Evolutionary conservation across 2,797 vertebrate genomes (phyloP), one percentile per base, ranked within the genome.

Genomic region (Astyanax mexicanus): DNA sequence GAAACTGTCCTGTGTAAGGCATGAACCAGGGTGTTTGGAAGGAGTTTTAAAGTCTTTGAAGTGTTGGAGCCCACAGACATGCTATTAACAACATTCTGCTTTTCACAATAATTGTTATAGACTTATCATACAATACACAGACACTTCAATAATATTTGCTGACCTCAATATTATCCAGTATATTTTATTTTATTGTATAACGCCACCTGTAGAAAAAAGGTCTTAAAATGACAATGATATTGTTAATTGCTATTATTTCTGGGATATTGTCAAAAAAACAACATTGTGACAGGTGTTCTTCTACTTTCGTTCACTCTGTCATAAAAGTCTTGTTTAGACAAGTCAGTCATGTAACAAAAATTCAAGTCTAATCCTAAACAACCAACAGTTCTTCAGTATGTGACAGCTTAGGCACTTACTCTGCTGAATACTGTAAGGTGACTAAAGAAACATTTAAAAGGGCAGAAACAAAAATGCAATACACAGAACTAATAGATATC

Each of bases 401-500:
- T 27, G 9, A 15, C 54, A 57, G 29, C 54, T 29, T 57, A 57
- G 54, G 54, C 54, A 57, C 54, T 57, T 32, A 25, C 27, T 29
- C 27, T 25, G 51, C 2, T 13, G 52, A 57, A 8, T 29, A 15
- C 25, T 57, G 13, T 5, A 21, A 54, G 49, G 52, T 57, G 54
- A 19, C 54, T 32, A 57, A 15, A 57, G 54, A 57, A 57, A 57
- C 54, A 57, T 32, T 57, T 54, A 15, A 25, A 32, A 29, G 13
- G 6, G 4, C 25, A 8, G 27, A 27, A 7, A 5, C n/a, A 1
- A 4, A 52, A 57, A 32, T 32, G 32, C 29, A 32, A 32, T 32
- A 32, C 29, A 32, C 29, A 32, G 5, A 32, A 32, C 29, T n/a
- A n/a, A 47, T 19, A 47, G 19, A 2, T n/a, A 8, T 17, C 3